Evolutionary conservation across 2,797 vertebrate species (phyloP).

Genomic region (Cirrhinus mrigala): DNA sequence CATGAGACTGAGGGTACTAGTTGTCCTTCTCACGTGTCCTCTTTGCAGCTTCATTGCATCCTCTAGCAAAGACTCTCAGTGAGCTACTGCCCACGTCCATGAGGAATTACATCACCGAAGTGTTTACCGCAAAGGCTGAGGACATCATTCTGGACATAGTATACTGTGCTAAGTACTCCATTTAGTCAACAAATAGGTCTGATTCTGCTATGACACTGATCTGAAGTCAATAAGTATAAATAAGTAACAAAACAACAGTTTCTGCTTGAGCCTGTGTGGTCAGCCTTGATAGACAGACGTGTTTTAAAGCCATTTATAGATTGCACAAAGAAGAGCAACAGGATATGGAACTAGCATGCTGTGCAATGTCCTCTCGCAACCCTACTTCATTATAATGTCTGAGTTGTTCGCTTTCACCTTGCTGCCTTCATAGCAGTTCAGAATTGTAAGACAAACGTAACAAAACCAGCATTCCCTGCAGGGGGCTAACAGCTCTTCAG

Average conservation of each 20-base stretch:
- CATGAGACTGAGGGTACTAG: background rate
- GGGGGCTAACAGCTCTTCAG: conserved; percentile 13
- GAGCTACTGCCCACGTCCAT: background rate
- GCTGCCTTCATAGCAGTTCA: background rate
- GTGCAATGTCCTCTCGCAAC: conserved; percentile 25
- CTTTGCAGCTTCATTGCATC: background rate
- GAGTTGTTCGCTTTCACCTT: conserved; percentile 25
- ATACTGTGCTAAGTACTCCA: background rate
- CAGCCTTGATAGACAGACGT: background rate
- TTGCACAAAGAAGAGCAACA: background rate
- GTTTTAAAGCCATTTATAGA: conserved; percentile 6
- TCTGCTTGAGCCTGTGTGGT: background rate
- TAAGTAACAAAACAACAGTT: background rate
- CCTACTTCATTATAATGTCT: conserved; percentile 20
- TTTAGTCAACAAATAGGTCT: background rate
- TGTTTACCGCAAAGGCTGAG: conserved; percentile 2
- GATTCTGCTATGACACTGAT: background rate
- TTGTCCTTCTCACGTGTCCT: background rate
- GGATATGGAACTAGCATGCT: background rate
- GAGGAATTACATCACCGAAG: background rate
- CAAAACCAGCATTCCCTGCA: background rate
- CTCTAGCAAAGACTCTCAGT: background rate
- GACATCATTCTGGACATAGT: background rate
- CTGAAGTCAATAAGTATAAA: background rate
- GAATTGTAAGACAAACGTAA: background rate